phyloP scores from a whole-genome alignment of 2,888 invertebrate genomes.

The Drosophila peninsularis region DNA sequence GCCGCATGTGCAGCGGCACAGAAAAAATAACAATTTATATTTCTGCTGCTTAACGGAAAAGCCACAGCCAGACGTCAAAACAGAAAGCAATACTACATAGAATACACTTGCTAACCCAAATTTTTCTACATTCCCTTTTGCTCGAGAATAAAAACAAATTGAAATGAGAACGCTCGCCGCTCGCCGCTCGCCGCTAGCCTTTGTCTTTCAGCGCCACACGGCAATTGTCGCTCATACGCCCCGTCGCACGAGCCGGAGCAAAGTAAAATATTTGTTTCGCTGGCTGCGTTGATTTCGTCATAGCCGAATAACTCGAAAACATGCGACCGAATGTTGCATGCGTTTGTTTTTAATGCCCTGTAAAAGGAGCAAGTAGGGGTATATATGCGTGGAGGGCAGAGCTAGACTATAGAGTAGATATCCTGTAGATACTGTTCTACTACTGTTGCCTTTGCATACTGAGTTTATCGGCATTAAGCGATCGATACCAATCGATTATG shows the following conservation, averaged over 20 bases:
- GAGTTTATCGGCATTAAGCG: too few species aligned
- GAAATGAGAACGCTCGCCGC: conserved; percentile 30
- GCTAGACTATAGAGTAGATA: not conserved
- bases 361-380: not conserved
- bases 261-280: conserved; percentile 58
- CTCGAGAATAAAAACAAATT: conserved; percentile 30
- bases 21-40: conserved; percentile 37
- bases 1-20: conserved; percentile 19
- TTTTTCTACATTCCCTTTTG: conserved; percentile 60
- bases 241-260: conserved; percentile 35
- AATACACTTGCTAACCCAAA: conserved; percentile 64
- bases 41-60: conserved; percentile 25
- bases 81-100: conserved; percentile 50
- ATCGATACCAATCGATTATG: not conserved
- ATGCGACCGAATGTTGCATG: conserved; percentile 20
- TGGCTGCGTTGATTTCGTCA: conserved; percentile 63
- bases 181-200: not conserved
- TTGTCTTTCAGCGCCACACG: conserved; percentile 13
- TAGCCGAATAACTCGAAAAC: conserved; percentile 53
- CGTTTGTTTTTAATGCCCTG: conserved; percentile 8
- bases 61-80: conserved; percentile 53
- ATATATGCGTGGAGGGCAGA: not conserved
- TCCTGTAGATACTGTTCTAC: too few species aligned
- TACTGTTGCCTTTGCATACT: too few species aligned
- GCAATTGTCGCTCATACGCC: conserved; percentile 59